Conservation (phyloP, 2,888 invertebrate species). For the Nomada lathburiana region DNA sequence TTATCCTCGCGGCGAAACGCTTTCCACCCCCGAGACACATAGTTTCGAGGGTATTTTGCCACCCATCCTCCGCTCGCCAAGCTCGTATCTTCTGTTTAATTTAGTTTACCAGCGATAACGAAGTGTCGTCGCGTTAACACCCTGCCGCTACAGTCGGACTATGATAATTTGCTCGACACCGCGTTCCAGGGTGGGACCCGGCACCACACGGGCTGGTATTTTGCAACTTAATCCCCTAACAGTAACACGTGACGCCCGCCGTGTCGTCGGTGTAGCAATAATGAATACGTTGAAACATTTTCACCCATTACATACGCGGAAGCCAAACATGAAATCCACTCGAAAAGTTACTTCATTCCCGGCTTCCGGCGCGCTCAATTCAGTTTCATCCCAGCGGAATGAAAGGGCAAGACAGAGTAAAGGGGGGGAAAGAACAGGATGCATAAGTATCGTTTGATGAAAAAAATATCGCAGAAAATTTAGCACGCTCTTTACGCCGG, state of each 20-base stretch:
- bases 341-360: too few species aligned
- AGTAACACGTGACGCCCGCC: constrained; percentile 1
- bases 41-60: constrained; percentile 11
- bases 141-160: constrained; percentile 19
- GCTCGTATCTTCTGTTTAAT: constrained; percentile 40
- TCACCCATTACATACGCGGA: not conserved
- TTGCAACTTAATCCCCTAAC: constrained; percentile 37
- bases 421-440: not conserved
- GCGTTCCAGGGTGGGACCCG: constrained; percentile 11
- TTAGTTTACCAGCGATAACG: constrained; percentile 47
- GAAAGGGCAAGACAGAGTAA: not conserved
- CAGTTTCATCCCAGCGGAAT: not conserved
- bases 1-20: not conserved
- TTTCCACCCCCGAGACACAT: not conserved
- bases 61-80: not conserved
- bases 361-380: not conserved
- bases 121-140: constrained; percentile 33
- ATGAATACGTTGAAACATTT: not conserved
- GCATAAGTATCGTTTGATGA: not conserved
- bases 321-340: not conserved
- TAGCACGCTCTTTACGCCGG: not conserved
- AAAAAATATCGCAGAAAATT: not conserved
- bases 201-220: constrained; percentile 25
- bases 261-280: not conserved
- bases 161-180: constrained; percentile 38